A percentile compares a stretch with the other conserved stretches of the same genome.
Conservation (phyloP, 2,797 vertebrate species). For the Melanotaenia pygmaea region DNA sequence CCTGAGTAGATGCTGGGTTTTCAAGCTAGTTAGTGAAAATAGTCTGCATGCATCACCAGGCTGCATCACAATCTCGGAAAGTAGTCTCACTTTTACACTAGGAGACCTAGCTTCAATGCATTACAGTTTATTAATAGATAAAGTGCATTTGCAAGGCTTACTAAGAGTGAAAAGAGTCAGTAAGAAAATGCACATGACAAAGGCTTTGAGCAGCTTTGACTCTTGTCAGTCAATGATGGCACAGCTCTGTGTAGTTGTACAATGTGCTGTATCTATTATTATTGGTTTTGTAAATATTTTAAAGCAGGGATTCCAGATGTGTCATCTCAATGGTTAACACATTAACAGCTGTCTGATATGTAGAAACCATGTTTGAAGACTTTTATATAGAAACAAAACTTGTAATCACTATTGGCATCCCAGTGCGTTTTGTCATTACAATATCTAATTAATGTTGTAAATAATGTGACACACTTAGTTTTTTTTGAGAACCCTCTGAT, state of each 20-base stretch:
- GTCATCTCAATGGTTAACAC: slow-evolving; percentile 7
- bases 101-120: slow-evolving; percentile 15
- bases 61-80: slow-evolving; percentile 3
- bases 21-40: slow-evolving; percentile 7
- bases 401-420: neutral
- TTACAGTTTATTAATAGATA: slow-evolving; percentile 19
- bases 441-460: slow-evolving; percentile 5
- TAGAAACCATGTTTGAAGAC: neutral
- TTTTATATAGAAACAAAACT: neutral
- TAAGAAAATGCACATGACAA: slow-evolving; percentile 36
- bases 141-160: slow-evolving; percentile 39
- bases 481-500: slow-evolving; percentile 1
- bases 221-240: slow-evolving; percentile 8
- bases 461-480: neutral
- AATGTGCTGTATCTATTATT: slow-evolving; percentile 10
- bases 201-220: slow-evolving; percentile 33
- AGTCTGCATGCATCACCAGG: slow-evolving; percentile 6
- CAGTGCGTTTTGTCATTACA: neutral
- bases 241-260: slow-evolving; percentile 9
- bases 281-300: neutral
- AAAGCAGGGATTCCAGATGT: neutral
- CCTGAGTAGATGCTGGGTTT: neutral
- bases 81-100: slow-evolving; percentile 11
- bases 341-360: neutral
- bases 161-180: slow-evolving; percentile 21